These are phyloP conservation scores for Polia nebulosa DNA, from an alignment of 2,888 invertebrate genomes.

Conservation along the genomic window DNA sequence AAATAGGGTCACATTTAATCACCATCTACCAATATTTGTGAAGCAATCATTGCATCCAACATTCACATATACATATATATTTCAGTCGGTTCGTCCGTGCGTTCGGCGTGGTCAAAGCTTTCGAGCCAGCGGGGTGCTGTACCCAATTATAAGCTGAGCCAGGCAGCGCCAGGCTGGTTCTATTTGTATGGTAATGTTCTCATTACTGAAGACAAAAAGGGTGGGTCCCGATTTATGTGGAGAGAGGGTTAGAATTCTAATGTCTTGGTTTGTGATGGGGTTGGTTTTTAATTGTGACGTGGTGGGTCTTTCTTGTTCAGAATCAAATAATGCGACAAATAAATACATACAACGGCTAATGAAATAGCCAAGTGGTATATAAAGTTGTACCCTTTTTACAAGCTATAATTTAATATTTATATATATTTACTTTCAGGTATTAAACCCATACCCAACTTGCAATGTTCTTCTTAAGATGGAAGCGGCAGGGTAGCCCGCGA, in stretches of 20 bases:
- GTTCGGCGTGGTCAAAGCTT: conserved; percentile 77
- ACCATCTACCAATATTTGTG: conserved; percentile 82
- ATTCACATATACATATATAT: conserved; percentile 69
- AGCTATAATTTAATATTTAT: too few species aligned
- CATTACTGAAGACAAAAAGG: conserved; percentile 88
- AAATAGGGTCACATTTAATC: conserved; percentile 74
- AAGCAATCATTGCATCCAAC: conserved; percentile 73
- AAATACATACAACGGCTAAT: not conserved
- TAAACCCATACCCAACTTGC: too few species aligned
- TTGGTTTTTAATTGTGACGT: conserved; percentile 28
- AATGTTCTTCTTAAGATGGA: too few species aligned
- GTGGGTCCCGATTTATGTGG: conserved; percentile 73
- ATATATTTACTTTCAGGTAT: too few species aligned
- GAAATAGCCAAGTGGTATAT: not conserved
- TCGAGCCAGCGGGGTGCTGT: conserved; percentile 84
- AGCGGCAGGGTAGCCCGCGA: too few species aligned
- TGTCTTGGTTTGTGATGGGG: conserved; percentile 31
- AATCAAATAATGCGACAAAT: not conserved
- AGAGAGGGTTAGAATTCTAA: conserved; percentile 62
- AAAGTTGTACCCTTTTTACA: too few species aligned
- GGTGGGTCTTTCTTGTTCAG: not conserved
- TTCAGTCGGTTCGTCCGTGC: conserved; percentile 59
- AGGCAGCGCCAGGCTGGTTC: conserved; percentile 81
- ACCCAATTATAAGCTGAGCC: conserved; percentile 85
- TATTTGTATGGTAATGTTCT: conserved; percentile 90